A percentile compares a stretch with the other conserved stretches of the same genome.
These are phyloP conservation scores for Chelon auratus DNA, from an alignment of 2,797 vertebrate species.

Conservation along the genomic window DNA sequence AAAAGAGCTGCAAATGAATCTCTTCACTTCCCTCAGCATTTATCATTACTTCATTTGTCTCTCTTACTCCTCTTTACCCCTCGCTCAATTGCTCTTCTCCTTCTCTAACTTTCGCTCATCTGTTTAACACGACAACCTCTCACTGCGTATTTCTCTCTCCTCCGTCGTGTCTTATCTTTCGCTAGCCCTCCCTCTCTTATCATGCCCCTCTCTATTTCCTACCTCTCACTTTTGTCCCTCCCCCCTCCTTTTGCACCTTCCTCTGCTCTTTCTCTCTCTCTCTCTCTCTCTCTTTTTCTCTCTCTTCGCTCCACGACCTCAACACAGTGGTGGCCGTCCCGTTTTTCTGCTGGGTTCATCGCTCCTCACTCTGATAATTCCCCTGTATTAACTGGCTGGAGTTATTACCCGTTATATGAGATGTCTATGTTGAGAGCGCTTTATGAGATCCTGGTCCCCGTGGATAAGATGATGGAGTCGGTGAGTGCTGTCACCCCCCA, in stretches of 20 bases:
- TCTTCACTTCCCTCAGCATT: constrained; percentile 36
- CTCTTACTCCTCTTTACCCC: constrained; percentile 22
- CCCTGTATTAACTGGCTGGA: constrained; percentile 87
- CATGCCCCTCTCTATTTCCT: constrained; percentile 51
- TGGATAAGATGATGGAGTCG: constrained; percentile 92
- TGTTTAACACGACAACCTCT: constrained; percentile 39
- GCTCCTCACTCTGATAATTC: constrained; percentile 86
- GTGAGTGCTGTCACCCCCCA: constrained; percentile 90
- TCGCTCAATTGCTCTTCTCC: constrained; percentile 31
- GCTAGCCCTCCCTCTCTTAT: constrained; percentile 45
- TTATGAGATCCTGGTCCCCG: constrained; percentile 96
- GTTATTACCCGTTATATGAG: constrained; percentile 94
- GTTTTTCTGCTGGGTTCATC: constrained; percentile 80
- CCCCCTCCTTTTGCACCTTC: constrained; percentile 12
- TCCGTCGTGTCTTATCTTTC: constrained; percentile 37
- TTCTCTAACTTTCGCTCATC: constrained; percentile 25
- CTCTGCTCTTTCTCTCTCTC: neutral
- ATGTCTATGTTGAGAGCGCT: constrained; percentile 92
- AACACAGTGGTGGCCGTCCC: constrained; percentile 54
- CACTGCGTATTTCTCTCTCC: constrained; percentile 34
- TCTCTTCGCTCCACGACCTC: constrained; percentile 40
- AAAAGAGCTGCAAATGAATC: constrained; percentile 24
- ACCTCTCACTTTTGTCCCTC: constrained; percentile 30
- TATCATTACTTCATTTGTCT: constrained; percentile 61
- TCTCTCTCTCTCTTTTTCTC: constrained; percentile 30